Conservation (phyloP, 2,797 vertebrate genomes). For the Morus bassanus region DNA sequence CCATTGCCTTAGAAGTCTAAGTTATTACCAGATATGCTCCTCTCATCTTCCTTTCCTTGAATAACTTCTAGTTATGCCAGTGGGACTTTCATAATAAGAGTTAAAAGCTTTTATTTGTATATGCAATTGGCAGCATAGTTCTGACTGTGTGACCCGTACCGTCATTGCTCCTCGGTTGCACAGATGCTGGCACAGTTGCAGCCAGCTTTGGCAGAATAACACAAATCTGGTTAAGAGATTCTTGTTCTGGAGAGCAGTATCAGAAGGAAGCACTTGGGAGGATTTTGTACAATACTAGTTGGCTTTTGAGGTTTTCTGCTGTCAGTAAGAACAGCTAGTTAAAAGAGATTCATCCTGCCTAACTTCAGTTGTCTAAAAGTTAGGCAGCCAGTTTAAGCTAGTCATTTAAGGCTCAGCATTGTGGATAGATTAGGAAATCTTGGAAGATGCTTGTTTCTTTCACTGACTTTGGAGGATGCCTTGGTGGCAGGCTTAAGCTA, state of each 20-base stretch:
- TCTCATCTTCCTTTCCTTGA: not conserved
- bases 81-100: not conserved
- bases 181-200: not conserved
- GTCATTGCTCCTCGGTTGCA: not conserved
- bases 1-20: not conserved
- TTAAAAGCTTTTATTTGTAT: conserved; percentile 52
- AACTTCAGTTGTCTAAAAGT: not conserved
- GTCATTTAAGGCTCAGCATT: not conserved
- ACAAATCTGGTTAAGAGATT: not conserved
- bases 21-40: not conserved
- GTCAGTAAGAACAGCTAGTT: not conserved
- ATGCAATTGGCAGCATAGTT: conserved; percentile 11
- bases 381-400: not conserved
- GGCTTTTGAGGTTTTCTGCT: not conserved
- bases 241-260: conserved; percentile 32
- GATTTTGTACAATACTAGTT: not conserved
- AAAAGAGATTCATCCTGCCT: not conserved
- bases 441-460: not conserved
- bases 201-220: conserved; percentile 8
- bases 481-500: not conserved
- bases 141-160: not conserved
- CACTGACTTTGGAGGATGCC: not conserved
- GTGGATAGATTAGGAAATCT: not conserved
- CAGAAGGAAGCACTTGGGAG: not conserved
- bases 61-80: not conserved